A percentile compares a stretch with the other conserved stretches of the same genome.
Conservation (phyloP, 2,888 invertebrate genomes). For the Melieria omissa region DNA sequence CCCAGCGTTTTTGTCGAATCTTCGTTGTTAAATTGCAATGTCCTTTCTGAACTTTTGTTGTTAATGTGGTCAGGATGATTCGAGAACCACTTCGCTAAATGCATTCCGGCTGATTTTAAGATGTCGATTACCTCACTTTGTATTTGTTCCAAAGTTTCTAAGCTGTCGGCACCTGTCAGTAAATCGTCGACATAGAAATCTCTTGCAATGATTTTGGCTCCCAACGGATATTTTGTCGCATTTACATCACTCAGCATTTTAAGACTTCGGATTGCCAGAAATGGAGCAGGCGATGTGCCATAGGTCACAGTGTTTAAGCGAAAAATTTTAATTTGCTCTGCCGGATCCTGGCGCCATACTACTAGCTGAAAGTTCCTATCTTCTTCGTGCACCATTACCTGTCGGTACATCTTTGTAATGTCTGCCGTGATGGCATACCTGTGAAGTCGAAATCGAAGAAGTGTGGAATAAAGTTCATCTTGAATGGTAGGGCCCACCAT, state of each 20-base stretch:
- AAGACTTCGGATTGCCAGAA: conserved; percentile 32
- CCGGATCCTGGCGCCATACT: conserved; percentile 18
- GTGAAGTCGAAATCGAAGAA: background rate
- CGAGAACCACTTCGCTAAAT: too few relatives aligned
- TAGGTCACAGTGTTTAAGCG: conserved; percentile 29
- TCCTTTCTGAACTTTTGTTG: too few relatives aligned
- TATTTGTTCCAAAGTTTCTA: too few relatives aligned
- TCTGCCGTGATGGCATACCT: conserved; percentile 20
- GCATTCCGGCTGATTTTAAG: too few relatives aligned
- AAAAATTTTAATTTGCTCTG: conserved; percentile 17
- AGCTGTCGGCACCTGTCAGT: conserved; percentile 34
- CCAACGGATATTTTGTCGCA: conserved; percentile 37
- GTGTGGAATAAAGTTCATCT: background rate
- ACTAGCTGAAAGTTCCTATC: conserved; percentile 28
- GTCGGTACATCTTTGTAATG: conserved; percentile 33
- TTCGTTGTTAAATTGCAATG: too few relatives aligned
- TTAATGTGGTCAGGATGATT: too few relatives aligned
- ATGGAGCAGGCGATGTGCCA: conserved; percentile 39
- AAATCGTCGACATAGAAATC: conserved; percentile 46
- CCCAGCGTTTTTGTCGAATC: too few relatives aligned
- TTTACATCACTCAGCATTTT: conserved; percentile 36
- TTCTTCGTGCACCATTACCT: conserved; percentile 16
- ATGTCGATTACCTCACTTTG: too few relatives aligned
- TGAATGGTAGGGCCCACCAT: conserved; percentile 37
- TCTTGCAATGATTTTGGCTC: conserved; percentile 21